Percentiles rank a stretch among this genome's conserved stretches.
phyloP scores from a whole-genome alignment of 1,140 invertebrate genomes.

The Portunus trituberculatus region DNA sequence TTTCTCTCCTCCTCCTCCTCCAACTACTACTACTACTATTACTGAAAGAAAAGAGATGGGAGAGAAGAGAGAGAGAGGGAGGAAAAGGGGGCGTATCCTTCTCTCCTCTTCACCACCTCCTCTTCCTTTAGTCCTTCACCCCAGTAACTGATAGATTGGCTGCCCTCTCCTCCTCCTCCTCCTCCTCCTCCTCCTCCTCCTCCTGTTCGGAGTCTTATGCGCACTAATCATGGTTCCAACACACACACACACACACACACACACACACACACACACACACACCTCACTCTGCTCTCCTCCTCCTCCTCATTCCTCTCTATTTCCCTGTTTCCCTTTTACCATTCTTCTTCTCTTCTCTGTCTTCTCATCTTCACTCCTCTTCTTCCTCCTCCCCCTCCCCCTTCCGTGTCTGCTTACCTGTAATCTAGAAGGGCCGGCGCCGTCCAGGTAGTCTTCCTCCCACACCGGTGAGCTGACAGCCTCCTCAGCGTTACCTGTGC shows the following conservation, averaged over 20 bases:
- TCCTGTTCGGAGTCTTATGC: neutral
- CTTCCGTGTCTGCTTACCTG: neutral
- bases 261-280: slow-evolving; percentile 48
- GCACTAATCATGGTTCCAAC: neutral
- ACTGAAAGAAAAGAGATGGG: too few relatives aligned
- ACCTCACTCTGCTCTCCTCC: neutral
- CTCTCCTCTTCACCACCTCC: too few relatives aligned
- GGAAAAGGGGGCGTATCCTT: too few relatives aligned
- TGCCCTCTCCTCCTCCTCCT: too few relatives aligned
- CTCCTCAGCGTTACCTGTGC: neutral
- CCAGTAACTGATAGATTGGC: too few relatives aligned
- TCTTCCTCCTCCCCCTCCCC: neutral
- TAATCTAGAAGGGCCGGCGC: neutral
- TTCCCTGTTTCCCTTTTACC: neutral
- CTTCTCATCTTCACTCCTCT: neutral
- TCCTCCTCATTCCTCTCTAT: too few relatives aligned
- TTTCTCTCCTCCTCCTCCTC: too few relatives aligned
- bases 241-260: slow-evolving; percentile 39
- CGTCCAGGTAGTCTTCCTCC: neutral
- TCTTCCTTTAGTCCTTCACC: too few relatives aligned
- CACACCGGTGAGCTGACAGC: neutral
- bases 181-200: neutral
- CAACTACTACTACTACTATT: too few relatives aligned
- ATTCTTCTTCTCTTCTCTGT: neutral
- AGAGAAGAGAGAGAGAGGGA: too few relatives aligned